A percentile compares a stretch with the other conserved stretches of the same genome.
These are phyloP conservation scores for Heliconius nattereri DNA, from an alignment of 1,140 invertebrate genomes.

Conservation along the genomic window DNA sequence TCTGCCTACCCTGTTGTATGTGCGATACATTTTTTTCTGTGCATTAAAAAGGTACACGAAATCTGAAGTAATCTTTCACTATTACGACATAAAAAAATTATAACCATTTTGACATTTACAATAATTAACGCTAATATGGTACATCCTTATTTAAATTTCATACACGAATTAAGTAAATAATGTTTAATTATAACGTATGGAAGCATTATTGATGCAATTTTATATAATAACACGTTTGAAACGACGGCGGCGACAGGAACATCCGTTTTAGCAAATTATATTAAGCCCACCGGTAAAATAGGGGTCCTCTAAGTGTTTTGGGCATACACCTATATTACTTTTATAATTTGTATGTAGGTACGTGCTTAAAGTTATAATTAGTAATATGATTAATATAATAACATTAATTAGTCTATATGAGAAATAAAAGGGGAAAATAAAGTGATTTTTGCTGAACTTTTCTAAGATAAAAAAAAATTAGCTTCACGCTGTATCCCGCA, in stretches of 20 bases:
- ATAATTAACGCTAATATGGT: not conserved
- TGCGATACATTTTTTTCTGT: too few species aligned
- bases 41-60: too few species aligned
- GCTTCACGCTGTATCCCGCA: too few species aligned
- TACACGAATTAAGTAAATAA: not conserved
- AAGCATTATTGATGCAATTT: not conserved
- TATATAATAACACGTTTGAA: not conserved
- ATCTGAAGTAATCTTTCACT: too few species aligned
- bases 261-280: not conserved
- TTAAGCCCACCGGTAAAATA: not conserved
- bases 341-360: not conserved
- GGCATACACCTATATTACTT: not conserved
- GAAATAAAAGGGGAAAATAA: too few species aligned
- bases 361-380: too few species aligned
- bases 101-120: not conserved
- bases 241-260: not conserved
- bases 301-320: not conserved
- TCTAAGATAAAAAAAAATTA: too few species aligned
- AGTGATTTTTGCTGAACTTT: too few species aligned
- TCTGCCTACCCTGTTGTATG: too few species aligned
- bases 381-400: too few species aligned
- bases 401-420: too few species aligned
- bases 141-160: not conserved
- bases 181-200: not conserved
- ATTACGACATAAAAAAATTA: too few species aligned